A percentile compares a stretch with the other conserved stretches of the same genome.
phyloP scores from a whole-genome alignment of 1,140 invertebrate species.

The Papilio dardanus region DNA sequence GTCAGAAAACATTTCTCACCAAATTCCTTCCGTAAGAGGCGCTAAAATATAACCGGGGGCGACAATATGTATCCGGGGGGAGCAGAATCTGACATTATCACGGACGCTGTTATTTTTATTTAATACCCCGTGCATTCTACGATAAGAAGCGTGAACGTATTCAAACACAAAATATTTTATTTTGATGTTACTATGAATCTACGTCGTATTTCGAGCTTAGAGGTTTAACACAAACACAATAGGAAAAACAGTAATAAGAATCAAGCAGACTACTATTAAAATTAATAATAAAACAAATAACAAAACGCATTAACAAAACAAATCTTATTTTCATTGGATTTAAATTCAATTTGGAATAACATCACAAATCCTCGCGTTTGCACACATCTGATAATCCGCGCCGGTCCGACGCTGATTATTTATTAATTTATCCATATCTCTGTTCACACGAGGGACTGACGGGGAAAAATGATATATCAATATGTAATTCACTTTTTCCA shows the following conservation, averaged over 20 bases:
- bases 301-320: neutral
- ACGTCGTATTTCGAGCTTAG: too few species aligned
- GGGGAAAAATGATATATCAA: neutral
- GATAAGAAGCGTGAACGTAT: neutral
- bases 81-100: conserved; percentile 8
- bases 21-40: conserved; percentile 16
- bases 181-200: neutral
- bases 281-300: neutral
- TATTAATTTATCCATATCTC: conserved; percentile 14
- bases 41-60: conserved; percentile 10
- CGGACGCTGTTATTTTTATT: conserved; percentile 11
- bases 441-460: neutral
- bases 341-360: neutral
- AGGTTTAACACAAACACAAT: too few species aligned
- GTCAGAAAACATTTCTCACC: conserved; percentile 26
- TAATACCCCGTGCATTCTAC: neutral
- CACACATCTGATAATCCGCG: conserved; percentile 4
- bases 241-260: too few species aligned
- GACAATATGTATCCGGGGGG: conserved; percentile 29
- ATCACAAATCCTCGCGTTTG: neutral
- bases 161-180: neutral
- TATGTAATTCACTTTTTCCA: neutral
- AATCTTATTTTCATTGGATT: conserved; percentile 2
- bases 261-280: neutral
- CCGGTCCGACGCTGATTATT: neutral